Evolutionary conservation across 2,113 vertebrate species (phyloP).

Genomic region (Tetrax tetrax): DNA sequence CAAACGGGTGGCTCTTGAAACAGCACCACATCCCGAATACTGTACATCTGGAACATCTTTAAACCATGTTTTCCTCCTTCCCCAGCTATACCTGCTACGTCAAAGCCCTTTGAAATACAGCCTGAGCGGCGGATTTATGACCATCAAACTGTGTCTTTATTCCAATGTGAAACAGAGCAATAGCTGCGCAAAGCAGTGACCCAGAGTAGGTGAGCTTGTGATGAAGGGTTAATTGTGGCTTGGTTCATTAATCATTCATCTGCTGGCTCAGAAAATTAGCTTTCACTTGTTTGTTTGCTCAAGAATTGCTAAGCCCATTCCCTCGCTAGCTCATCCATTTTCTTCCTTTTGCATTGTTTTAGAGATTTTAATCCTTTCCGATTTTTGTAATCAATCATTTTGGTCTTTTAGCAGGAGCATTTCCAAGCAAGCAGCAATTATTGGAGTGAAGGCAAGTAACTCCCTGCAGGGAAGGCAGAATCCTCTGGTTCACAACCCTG

Average conservation of each 20-base stretch:
- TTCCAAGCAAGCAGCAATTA: slow-evolving; percentile 39
- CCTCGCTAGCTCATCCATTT: slow-evolving; percentile 35
- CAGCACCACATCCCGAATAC: neutral
- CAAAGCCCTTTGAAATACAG: slow-evolving; percentile 34
- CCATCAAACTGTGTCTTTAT: slow-evolving; percentile 19
- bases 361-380: slow-evolving; percentile 61
- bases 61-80: neutral
- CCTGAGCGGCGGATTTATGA: slow-evolving; percentile 11
- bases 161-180: neutral
- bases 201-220: neutral
- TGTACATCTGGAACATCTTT: slow-evolving; percentile 21
- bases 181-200: neutral
- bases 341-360: slow-evolving; percentile 57
- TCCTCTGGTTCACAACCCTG: neutral
- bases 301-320: slow-evolving; percentile 51
- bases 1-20: neutral
- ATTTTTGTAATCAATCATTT: slow-evolving; percentile 61
- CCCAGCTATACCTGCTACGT: neutral
- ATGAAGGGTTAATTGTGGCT: slow-evolving; percentile 28
- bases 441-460: neutral
- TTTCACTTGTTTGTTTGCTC: slow-evolving; percentile 66
- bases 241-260: slow-evolving; percentile 65
- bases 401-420: slow-evolving; percentile 27
- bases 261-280: slow-evolving; percentile 63
- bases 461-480: slow-evolving; percentile 12